A percentile compares a stretch with the other conserved stretches of the same genome.
Conservation (phyloP, 2,113 vertebrate species). For the Globicephala melas region DNA sequence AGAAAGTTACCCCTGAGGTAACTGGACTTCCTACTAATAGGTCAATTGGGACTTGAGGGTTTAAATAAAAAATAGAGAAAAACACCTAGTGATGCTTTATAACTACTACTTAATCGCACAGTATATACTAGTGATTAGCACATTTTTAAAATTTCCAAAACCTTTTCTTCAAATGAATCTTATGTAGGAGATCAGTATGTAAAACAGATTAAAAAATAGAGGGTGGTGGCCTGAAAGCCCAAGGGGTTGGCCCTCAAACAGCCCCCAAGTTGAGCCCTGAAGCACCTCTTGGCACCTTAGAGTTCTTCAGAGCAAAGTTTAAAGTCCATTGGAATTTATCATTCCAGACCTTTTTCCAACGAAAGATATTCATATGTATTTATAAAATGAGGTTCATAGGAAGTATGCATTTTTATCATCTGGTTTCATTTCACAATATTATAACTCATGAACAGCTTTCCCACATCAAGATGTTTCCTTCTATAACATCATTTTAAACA, state of each 20-base stretch:
- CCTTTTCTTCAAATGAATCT: not conserved
- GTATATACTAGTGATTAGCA: not conserved
- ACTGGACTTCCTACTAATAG: conserved; percentile 15
- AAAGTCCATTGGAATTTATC: not conserved
- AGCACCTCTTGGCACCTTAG: not conserved
- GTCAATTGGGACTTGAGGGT: not conserved
- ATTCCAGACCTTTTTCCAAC: not conserved
- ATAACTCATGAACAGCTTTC: not conserved
- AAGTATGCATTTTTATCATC: not conserved
- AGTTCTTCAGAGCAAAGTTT: not conserved
- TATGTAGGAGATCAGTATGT: not conserved
- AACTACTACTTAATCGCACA: not conserved
- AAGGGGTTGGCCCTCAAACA: not conserved
- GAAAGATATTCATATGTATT: not conserved
- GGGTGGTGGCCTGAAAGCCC: not conserved
- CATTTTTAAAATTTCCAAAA: not conserved
- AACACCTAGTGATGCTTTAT: not conserved
- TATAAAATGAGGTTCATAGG: not conserved
- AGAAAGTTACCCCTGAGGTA: not conserved
- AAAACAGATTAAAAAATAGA: not conserved
- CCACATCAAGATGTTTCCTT: not conserved
- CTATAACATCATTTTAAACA: not conserved
- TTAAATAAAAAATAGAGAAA: not conserved
- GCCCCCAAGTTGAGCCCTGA: not conserved
- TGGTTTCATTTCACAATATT: not conserved